Percentiles rank a stretch among this genome's conserved stretches.
phyloP scores from a whole-genome alignment of 2,797 vertebrate species.

The Anomalospiza imberbis region DNA sequence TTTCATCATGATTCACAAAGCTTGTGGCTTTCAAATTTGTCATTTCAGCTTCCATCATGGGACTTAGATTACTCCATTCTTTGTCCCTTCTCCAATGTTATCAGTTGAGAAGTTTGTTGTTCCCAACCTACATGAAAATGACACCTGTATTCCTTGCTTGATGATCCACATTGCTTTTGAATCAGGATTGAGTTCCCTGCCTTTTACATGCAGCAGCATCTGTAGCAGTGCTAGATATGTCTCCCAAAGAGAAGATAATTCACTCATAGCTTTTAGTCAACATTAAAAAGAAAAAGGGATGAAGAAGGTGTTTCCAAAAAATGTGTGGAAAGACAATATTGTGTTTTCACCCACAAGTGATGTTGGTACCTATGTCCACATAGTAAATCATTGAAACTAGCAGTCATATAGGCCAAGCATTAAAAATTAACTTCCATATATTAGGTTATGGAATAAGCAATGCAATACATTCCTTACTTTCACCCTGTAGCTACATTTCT shows the following conservation, averaged over 20 bases:
- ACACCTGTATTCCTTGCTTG: neutral
- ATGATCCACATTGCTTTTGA: neutral
- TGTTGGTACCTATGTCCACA: neutral
- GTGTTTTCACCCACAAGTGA: neutral
- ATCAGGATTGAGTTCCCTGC: neutral
- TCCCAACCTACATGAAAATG: neutral
- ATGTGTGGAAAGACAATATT: neutral
- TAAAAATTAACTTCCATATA: neutral
- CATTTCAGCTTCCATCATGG: neutral
- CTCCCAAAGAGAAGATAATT: neutral
- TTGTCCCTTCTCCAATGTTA: neutral
- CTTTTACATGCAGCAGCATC: neutral
- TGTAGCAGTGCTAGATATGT: neutral
- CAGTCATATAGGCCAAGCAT: neutral
- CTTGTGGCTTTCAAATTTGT: neutral
- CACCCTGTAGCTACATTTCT: neutral
- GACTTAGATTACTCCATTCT: neutral
- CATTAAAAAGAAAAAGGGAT: neutral
- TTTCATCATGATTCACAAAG: neutral
- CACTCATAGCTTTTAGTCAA: neutral
- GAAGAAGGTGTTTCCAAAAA: neutral
- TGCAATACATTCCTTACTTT: neutral
- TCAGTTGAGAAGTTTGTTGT: neutral
- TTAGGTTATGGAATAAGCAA: neutral
- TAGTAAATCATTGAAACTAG: neutral